Evolutionary conservation across 23 tunicate species (phyloP), one percentile per base, ranked within the genome.

Genomic region (Ascidia mentula): DNA sequence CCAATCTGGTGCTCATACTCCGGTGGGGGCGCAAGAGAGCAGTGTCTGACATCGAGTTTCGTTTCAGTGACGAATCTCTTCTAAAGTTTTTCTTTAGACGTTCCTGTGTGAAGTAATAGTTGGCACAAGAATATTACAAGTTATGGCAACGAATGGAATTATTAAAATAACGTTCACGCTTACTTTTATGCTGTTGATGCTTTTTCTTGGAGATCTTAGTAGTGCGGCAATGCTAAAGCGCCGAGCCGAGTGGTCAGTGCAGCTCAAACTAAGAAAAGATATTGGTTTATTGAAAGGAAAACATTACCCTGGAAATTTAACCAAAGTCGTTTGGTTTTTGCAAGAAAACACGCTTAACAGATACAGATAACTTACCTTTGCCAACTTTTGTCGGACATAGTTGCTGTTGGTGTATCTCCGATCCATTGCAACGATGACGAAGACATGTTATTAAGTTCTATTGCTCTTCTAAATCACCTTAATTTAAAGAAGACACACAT

Each of bases 141-240:
- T n/a, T n/a, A n/a, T n/a, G n/a, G n/a, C n/a, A n/a, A n/a, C n/a
- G n/a, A n/a, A n/a, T n/a, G n/a, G n/a, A n/a, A n/a, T n/a, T n/a
- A n/a, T n/a, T 42, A 15, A 6, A 53, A 9, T 9, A 53, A 53
- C 65, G 24, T 53, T n/a, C n/a, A n/a, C n/a, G 17, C 60, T 32
- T 70, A 70, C 80, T 37, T 77, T 77, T 5, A 77, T 77, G 20
- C 80, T 77, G 69, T 46, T 45, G 9, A 77, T 77, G 60, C 80
- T 77, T 77, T 77, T 77, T 26, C 80, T 18, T 77, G 80, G 80
- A 4, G 12, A 9, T 31, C 32, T 77, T 37, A 77, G 26, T 0
- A 77, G 37, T 31, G 33, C 78, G 17, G 80, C 80, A 31, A 77
- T 13, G 20, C 80, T 77, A 34, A 77, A 77, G 0, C 75, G 37